These are phyloP conservation scores for Fabriciana adippe DNA, from an alignment of 2,888 invertebrate genomes.

Conservation along the genomic window DNA sequence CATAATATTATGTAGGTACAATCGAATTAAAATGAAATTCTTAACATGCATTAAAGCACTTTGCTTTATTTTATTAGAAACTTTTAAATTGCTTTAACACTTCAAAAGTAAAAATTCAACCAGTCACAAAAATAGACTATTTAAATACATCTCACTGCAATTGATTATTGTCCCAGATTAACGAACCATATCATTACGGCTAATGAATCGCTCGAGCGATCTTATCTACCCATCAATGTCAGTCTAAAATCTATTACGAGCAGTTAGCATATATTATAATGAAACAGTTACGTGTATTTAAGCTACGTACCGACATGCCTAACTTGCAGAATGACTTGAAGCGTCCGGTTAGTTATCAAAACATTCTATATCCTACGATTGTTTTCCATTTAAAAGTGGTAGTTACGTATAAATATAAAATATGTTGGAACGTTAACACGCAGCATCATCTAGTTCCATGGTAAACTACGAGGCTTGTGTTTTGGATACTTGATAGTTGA, in stretches of 20 bases:
- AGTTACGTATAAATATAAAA: conserved; percentile 29
- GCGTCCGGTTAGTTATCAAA: not conserved
- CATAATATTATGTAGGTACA: no score
- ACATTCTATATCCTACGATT: conserved; percentile 48
- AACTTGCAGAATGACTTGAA: conserved; percentile 9
- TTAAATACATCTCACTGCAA: conserved; percentile 60
- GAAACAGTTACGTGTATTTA: conserved; percentile 15
- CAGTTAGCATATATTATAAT: conserved; percentile 49
- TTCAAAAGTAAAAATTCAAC: conserved; percentile 47
- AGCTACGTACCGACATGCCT: not conserved
- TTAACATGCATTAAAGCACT: no score
- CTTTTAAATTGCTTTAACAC: conserved; percentile 1
- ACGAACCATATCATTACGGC: conserved; percentile 78
- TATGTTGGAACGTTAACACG: no score
- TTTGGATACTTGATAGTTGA: no score
- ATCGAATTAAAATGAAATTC: no score
- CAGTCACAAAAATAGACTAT: conserved; percentile 54
- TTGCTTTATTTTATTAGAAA: no score
- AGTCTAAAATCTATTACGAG: conserved; percentile 64
- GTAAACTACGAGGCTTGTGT: no score
- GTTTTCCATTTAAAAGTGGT: conserved; percentile 46
- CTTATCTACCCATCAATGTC: conserved; percentile 74
- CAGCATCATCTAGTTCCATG: no score
- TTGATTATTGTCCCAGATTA: conserved; percentile 76
- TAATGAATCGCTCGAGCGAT: conserved; percentile 72